Evolutionary conservation across 2,797 vertebrate species (phyloP), one percentile per base, ranked within the genome.

Genomic region (Microctenopoma stevenorrisi): DNA sequence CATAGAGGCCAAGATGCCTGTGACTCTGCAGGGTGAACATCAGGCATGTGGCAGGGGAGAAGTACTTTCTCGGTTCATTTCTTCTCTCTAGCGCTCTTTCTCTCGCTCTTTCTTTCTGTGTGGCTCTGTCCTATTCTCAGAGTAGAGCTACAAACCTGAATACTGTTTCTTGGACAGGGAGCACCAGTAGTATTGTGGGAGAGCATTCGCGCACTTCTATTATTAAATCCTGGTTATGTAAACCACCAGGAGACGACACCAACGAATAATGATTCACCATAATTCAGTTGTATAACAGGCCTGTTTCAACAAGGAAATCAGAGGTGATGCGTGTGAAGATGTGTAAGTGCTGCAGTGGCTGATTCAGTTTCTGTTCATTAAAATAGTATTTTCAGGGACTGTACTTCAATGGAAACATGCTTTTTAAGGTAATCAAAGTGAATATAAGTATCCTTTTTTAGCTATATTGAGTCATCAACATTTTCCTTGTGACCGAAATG

Each of bases 171-270:
- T 86, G 76, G 79, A 71, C 72, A 37, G 64, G 75, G 72, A 88
- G 76, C 74, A 83, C 74, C 58, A 75, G 82, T 72, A 83, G 74
- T 85, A 78, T 65, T 78, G 74, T 85, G 71, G 72, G 68, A 77
- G 74, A 83, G 72, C 57, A 70, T 83, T 76, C 18, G 12, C 30
- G 15, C 50, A 61, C 48, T 68, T 85, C 81, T 85, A 77, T 83
- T 84, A 85, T 81, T 88, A 86, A 84, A 89, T 76, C 33, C 46
- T 28, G 16, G 69, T 91, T 91, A 90, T 85, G 80, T 89, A 90
- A 91, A 88, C 72, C 46, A 63, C 61, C 58, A 70, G 57, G 75
- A 85, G 74, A 85, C 50, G 30, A 79, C 71, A 75, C 77, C 72
- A 61, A 72, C 63, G 12, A 57, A 72, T 69, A 76, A 80, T 88